Percentiles rank a stretch among this genome's conserved stretches.
Conservation (phyloP, 2,797 vertebrate genomes). For the Intellagama lesueurii region DNA sequence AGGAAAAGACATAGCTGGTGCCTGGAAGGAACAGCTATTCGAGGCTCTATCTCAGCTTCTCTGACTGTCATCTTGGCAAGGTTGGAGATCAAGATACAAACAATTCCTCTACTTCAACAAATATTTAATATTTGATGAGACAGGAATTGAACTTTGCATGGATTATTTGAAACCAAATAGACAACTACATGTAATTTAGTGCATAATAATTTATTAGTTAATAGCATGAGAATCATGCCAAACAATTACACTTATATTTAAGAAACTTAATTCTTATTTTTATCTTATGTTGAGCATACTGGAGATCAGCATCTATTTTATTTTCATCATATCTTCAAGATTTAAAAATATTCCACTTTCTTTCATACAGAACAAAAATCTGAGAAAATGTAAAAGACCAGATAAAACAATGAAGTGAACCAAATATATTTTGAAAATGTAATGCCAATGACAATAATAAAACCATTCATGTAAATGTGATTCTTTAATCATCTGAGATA, state of each 20-base stretch:
- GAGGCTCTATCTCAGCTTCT: not conserved
- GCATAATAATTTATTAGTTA: constrained; percentile 1
- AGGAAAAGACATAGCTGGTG: not conserved
- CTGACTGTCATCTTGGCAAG: not conserved
- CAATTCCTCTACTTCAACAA: not conserved
- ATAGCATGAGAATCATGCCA: not conserved
- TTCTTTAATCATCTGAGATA: not conserved
- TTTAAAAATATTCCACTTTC: not conserved
- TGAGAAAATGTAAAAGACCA: not conserved
- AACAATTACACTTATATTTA: not conserved
- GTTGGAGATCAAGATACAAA: not conserved
- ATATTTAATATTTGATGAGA: not conserved
- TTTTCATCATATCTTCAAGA: not conserved
- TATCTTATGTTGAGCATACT: not conserved
- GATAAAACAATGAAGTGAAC: not conserved
- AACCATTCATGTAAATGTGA: not conserved
- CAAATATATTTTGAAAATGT: not conserved
- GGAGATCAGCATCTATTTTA: not conserved
- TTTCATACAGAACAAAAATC: not conserved
- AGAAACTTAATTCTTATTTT: not conserved
- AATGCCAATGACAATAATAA: not conserved
- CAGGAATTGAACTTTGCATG: not conserved
- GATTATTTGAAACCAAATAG: not conserved
- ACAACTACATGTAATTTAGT: not conserved
- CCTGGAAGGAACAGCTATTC: not conserved